Evolutionary conservation across 1,140 invertebrate species (phyloP).

Genomic region (Protaetia brevitarsis): DNA sequence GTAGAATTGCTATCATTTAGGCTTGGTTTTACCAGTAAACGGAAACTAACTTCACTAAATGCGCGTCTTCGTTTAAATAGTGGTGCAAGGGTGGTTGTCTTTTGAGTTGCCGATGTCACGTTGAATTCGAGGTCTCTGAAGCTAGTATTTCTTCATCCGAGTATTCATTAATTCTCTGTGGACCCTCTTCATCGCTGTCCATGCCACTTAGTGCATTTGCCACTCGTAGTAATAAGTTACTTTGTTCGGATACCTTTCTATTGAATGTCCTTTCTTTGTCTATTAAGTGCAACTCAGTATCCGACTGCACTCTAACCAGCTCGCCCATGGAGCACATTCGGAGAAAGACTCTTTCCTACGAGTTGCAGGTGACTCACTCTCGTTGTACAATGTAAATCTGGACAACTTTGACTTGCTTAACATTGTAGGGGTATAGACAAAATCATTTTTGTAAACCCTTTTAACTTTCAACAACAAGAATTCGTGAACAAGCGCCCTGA

Average conservation of each 20-base stretch:
- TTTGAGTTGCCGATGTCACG: background rate
- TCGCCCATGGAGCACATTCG: constrained; percentile 47
- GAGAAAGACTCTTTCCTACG: constrained; percentile 61
- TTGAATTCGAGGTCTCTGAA: background rate
- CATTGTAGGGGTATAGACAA: constrained; percentile 38
- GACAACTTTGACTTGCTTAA: constrained; percentile 58
- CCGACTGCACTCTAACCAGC: constrained; percentile 65
- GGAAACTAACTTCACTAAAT: constrained; percentile 50
- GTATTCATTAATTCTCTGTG: constrained; percentile 33
- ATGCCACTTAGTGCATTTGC: constrained; percentile 68
- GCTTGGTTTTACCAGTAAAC: constrained; percentile 50
- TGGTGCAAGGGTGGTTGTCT: constrained; percentile 36
- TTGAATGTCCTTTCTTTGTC: constrained; percentile 73
- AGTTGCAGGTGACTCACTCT: constrained; percentile 47
- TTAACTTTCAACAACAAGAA: constrained; percentile 44
- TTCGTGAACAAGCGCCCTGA: constrained; percentile 48
- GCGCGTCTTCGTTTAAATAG: constrained; percentile 47
- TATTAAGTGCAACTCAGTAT: constrained; percentile 71
- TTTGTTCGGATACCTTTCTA: constrained; percentile 63
- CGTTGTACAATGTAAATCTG: constrained; percentile 55
- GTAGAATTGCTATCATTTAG: constrained; percentile 59
- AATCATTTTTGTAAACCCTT: constrained; percentile 55
- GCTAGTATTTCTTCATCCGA: constrained; percentile 45
- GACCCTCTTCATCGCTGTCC: constrained; percentile 48
- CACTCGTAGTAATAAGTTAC: constrained; percentile 68